Evolutionary conservation across 2,888 invertebrate genomes (phyloP), one percentile per base, ranked within the genome.

Genomic region (Aleiodes leptofemur): DNA sequence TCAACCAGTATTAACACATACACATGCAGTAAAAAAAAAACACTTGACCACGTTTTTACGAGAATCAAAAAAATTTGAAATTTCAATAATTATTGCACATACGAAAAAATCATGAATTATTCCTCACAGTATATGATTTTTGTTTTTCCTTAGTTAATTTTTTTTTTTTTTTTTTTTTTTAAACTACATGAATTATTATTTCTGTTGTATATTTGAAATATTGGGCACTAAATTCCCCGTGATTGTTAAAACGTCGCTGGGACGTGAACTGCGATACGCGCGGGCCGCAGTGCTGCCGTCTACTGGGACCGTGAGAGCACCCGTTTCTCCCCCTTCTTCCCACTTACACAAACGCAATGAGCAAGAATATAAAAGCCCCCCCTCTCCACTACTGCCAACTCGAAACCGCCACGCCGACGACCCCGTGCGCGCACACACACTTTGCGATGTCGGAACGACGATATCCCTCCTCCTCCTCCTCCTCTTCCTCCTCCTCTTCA

Each of bases 281-380:
- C 87, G 84, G 85, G 84, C 85, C 88, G 87, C 88, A 88, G 89
- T 89, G 89, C 89, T 89, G 89, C 89, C 89, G 88, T 86, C 89
- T 89, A 89, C 89, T 89, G 89, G 89, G 78, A 81, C 76, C 76
- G 79, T 77, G 76, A 77, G 78, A 82, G 82, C 81, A 83, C 83
- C 82, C 79, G 79, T 83, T 80, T 81, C 80, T 80, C 77, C 80
- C 77, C 76, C 73, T 78, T 71, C 76, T 80, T 79, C 78, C 91
- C 90, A 55, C 55, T 69, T 48, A 43, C 64, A 64, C 43, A 64
- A 64, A 64, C 64, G 64, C 64, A 64, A 43, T 64, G 64, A 64
- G 64, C 64, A 34, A 59, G 34, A 64, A 64, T 64, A 70, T 70
- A 56, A 70, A 48, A 38, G 16, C 53, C 69, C 50, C 73, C 68